Percentiles rank a stretch among this genome's conserved stretches.
Conservation (phyloP, 92 coral and sea anemone species). For the Epizoanthus stellaris region DNA sequence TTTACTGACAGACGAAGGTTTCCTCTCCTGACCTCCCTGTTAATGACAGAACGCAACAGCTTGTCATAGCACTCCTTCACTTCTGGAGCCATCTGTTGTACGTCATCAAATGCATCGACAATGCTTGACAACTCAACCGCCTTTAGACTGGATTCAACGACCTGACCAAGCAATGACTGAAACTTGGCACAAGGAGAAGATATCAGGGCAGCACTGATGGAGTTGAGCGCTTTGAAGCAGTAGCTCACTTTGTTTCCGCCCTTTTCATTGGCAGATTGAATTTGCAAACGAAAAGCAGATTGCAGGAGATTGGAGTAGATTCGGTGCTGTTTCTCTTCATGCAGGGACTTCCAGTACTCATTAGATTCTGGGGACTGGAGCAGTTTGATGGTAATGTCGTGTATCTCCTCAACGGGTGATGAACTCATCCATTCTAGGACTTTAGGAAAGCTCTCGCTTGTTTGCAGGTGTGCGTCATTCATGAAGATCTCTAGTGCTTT, state of each 20-base stretch:
- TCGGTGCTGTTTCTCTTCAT: background rate
- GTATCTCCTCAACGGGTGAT: background rate
- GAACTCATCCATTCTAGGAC: background rate
- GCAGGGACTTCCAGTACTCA: slow-evolving; percentile 20
- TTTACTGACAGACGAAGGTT: background rate
- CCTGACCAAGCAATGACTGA: background rate
- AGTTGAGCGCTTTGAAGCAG: background rate
- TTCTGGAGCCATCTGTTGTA: slow-evolving; percentile 16
- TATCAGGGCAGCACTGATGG: background rate
- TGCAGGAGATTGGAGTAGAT: background rate
- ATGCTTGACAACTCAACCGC: background rate
- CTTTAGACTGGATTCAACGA: background rate
- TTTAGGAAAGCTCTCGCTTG: background rate
- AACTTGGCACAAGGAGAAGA: slow-evolving; percentile 4
- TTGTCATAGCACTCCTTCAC: background rate
- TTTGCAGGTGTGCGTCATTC: slow-evolving; percentile 54
- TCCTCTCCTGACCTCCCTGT: background rate
- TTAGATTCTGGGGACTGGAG: background rate
- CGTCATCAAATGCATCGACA: slow-evolving; percentile 31
- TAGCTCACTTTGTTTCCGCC: background rate
- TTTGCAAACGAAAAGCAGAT: background rate
- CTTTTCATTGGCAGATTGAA: background rate
- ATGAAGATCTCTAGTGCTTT: slow-evolving; percentile 23
- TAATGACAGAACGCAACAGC: background rate
- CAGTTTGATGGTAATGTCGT: background rate